Base-by-base conservation (phyloP, 2,888 invertebrate species). In the Microplitis manilae region DNA sequence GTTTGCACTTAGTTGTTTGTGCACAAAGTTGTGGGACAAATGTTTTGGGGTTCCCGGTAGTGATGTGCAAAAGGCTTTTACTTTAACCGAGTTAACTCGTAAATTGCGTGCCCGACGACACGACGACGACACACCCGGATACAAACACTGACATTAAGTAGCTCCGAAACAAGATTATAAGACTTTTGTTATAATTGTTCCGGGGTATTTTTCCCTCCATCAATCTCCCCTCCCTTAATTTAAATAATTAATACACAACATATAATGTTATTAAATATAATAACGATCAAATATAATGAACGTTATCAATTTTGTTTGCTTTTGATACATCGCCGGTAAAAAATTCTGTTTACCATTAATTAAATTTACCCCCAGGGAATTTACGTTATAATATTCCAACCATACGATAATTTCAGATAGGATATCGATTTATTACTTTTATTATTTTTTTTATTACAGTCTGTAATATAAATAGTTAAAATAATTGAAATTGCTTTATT, bases 91-190 rank as follows among this genome's bases (percentile, higher is more conserved):
- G 76, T 77, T 62, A 72, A 60, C 82, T 83, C 84, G 81, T 85
- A 84, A 84, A 84, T 84, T 76, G 79, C 78, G 80, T 82, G 80
- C 81, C 83, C 80, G 79, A 77, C 79, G 79, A 75, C 76, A 76
- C 68, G 75, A 82, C 79, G 79, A 77, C 79, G 79, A 75, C 76
- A 76, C 68, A 76, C 76, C 77, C 71, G 77, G 82, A 79, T 80
- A 81, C 80, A 81, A 83, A 83, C 81, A 83, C 78, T 82, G 83
- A 82, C 81, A 79, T 81, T 83, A 82, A 84, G 84, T 83, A 83
- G 84, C 79, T 81, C 71, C 77, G 77, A 81, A 79, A 81, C 76
- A 78, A 79, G 83, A 80, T 82, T 80, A 80, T 82, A 80, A 81
- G 80, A 79, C 79, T 80, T 76, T 73, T 67, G 68, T 83, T 83